phyloP scores from a whole-genome alignment of 2,888 invertebrate species.

The Papilio protenor region DNA sequence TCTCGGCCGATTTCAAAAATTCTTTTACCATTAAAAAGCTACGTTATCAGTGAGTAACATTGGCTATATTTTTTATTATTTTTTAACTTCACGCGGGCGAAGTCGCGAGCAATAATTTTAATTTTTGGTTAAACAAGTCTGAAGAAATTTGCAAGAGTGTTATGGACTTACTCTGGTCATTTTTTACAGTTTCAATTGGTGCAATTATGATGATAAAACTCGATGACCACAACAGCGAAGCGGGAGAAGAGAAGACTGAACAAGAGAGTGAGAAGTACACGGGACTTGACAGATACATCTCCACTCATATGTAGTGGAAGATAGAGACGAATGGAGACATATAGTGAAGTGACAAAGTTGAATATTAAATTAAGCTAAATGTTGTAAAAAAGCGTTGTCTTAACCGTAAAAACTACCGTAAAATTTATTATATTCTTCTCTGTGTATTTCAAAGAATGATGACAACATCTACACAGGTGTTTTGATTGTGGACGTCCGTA shows the following conservation, averaged over 20 bases:
- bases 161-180: background rate
- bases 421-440: background rate
- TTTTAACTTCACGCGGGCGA: too few species aligned
- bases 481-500: too few species aligned
- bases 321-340: background rate
- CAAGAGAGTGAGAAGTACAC: constrained; percentile 60
- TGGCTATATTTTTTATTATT: too few species aligned
- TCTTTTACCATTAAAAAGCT: too few species aligned
- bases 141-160: too few species aligned
- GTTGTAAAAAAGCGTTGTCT: background rate
- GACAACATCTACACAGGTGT: background rate
- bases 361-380: background rate
- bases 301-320: constrained; percentile 73
- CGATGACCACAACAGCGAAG: constrained; percentile 50
- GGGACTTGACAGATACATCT: constrained; percentile 74
- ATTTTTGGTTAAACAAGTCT: too few species aligned
- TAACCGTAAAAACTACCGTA: background rate
- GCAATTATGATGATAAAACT: constrained; percentile 75
- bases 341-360: constrained; percentile 1
- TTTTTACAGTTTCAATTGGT: constrained; percentile 71
- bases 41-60: too few species aligned
- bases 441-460: background rate
- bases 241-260: constrained; percentile 52
- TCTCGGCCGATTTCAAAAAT: too few species aligned
- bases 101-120: too few species aligned